A percentile compares a stretch with the other conserved stretches of the same genome.
Evolutionary conservation across 2,113 vertebrate genomes (phyloP).

Genomic region (Xenus cinereus): DNA sequence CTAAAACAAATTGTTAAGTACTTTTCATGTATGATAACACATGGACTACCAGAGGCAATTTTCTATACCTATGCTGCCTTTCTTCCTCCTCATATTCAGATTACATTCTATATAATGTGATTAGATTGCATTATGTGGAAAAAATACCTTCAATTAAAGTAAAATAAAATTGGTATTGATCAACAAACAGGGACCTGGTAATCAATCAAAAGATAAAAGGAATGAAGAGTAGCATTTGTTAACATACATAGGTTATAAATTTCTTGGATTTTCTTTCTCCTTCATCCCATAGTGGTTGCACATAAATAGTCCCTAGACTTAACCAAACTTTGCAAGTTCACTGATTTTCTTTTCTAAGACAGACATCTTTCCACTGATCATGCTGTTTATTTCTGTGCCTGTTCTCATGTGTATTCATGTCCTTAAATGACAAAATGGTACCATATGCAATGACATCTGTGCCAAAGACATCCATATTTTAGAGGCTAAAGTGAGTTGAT

Average conservation of each 20-base stretch:
- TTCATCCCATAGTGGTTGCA: accelerated
- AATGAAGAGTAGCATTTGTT: background rate
- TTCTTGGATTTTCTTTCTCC: background rate
- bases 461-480: background rate
- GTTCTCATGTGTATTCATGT: background rate
- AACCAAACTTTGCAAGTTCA: background rate
- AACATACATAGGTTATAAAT: background rate
- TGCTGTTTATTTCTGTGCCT: background rate
- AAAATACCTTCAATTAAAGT: background rate
- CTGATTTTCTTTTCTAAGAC: background rate
- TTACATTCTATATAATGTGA: background rate
- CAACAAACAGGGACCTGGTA: background rate
- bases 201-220: background rate
- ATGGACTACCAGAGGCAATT: background rate
- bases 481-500: background rate
- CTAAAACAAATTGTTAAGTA: background rate
- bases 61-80: background rate
- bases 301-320: background rate
- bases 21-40: background rate
- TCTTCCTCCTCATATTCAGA: background rate
- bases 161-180: background rate
- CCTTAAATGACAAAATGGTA: background rate
- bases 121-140: background rate
- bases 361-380: background rate
- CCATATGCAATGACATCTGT: background rate